Conservation (phyloP, 2,888 invertebrate species). For the Nezara viridula region DNA sequence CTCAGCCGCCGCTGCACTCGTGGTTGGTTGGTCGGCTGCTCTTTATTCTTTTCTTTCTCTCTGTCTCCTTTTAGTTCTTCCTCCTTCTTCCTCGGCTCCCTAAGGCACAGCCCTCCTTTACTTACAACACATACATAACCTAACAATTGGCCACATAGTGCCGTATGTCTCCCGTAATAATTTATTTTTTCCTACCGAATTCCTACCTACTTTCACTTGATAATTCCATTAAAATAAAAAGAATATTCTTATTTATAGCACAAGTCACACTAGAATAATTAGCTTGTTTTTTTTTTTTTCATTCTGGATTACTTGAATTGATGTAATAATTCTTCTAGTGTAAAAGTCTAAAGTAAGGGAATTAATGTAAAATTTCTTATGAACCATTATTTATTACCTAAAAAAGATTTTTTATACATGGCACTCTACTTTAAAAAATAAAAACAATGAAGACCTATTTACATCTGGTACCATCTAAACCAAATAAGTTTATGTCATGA, state of each 20-base stretch:
- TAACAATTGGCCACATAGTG: slow-evolving; percentile 37
- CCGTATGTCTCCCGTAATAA: slow-evolving; percentile 6
- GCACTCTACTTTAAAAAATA: background rate
- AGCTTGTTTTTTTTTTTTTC: background rate
- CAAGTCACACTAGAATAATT: background rate
- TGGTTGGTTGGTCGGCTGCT: slow-evolving; percentile 45
- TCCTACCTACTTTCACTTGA: slow-evolving; percentile 50
- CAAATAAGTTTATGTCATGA: background rate
- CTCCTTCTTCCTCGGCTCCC: slow-evolving; percentile 62
- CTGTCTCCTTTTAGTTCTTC: slow-evolving; percentile 57
- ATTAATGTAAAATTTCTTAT: background rate
- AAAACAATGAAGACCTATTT: background rate
- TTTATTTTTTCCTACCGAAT: background rate
- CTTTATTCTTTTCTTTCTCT: slow-evolving; percentile 44
- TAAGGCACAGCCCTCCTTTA: slow-evolving; percentile 60
- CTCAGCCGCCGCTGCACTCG: slow-evolving; percentile 78
- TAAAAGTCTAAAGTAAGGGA: background rate
- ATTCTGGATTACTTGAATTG: too few species aligned
- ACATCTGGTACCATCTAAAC: background rate
- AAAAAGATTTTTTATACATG: background rate
- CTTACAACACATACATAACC: slow-evolving; percentile 48
- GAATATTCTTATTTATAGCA: background rate
- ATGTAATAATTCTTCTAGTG: background rate
- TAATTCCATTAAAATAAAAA: background rate
- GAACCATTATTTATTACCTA: too few species aligned